phyloP scores from a whole-genome alignment of 2,113 vertebrate genomes.

The Chlamydotis undulata region DNA sequence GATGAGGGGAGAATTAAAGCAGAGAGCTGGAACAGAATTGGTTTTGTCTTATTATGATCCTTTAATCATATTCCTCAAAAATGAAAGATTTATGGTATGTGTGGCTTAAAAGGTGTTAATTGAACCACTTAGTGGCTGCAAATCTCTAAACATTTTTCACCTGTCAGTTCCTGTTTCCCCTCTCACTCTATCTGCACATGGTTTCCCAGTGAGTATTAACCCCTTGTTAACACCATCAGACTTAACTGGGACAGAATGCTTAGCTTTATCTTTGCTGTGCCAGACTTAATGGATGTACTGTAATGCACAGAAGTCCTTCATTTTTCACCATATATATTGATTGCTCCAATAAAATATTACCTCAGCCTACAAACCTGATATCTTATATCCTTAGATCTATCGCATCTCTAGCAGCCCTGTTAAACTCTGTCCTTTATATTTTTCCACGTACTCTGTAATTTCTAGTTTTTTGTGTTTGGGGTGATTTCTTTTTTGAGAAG shows the following conservation, averaged over 20 bases:
- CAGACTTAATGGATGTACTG: not conserved
- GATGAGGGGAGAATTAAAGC: not conserved
- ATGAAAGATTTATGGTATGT: constrained; percentile 34
- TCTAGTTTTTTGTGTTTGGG: not conserved
- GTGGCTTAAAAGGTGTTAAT: constrained; percentile 60
- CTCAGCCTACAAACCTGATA: not conserved
- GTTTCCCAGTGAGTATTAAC: constrained; percentile 22
- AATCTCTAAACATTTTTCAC: constrained; percentile 43
- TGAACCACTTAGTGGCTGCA: constrained; percentile 46
- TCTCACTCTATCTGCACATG: not conserved
- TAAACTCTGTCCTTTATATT: not conserved
- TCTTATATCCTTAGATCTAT: not conserved
- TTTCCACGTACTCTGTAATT: not conserved
- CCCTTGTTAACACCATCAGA: not conserved
- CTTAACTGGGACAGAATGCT: not conserved
- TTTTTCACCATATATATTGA: not conserved
- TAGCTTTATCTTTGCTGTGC: not conserved
- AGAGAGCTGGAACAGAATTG: not conserved
- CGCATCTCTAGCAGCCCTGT: not conserved
- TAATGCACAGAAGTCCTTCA: not conserved
- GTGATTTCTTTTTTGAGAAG: not conserved
- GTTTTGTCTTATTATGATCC: not conserved
- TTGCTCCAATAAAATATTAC: not conserved
- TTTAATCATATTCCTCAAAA: constrained; percentile 51
- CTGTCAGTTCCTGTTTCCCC: constrained; percentile 25